Percentiles rank a stretch among this genome's conserved stretches.
phyloP scores from a whole-genome alignment of 2,113 vertebrate genomes.

The Emydura subglobosa region DNA sequence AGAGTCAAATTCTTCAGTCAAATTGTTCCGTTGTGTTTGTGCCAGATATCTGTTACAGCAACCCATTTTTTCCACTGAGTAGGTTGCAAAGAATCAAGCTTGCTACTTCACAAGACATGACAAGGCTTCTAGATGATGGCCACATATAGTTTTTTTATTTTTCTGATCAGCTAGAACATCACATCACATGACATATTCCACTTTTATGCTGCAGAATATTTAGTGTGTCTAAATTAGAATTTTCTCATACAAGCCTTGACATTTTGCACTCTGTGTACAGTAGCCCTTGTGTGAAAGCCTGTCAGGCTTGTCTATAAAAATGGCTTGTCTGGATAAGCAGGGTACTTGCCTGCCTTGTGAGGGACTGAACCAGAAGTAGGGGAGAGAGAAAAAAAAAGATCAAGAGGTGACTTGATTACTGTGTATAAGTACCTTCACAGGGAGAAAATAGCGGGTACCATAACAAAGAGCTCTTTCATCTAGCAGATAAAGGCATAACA shows the following conservation, averaged over 20 bases:
- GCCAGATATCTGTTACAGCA: not conserved
- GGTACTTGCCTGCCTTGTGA: not conserved
- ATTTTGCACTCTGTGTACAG: slow-evolving; percentile 17
- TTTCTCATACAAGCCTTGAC: slow-evolving; percentile 33
- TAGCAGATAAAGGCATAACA: not conserved
- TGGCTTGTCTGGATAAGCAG: slow-evolving; percentile 21
- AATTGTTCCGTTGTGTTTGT: not conserved
- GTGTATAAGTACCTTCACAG: not conserved
- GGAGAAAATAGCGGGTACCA: not conserved
- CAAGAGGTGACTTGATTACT: not conserved
- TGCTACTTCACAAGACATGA: slow-evolving; percentile 3
- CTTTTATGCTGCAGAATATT: not conserved
- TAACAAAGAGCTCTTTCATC: not conserved
- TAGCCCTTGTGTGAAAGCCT: not conserved
- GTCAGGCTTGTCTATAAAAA: slow-evolving; percentile 22
- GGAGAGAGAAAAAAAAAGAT: slow-evolving; percentile 9
- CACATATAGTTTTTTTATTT: not conserved
- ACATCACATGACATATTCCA: slow-evolving; percentile 7
- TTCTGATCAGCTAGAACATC: not conserved
- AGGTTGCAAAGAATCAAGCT: not conserved
- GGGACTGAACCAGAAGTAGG: not conserved
- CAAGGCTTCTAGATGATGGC: not conserved
- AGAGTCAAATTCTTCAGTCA: not conserved
- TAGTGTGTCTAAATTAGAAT: slow-evolving; percentile 16
- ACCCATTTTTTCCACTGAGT: not conserved